These are phyloP conservation scores for Trissoscelio sp. DNA, from an alignment of 2,888 invertebrate genomes.

Conservation along the genomic window DNA sequence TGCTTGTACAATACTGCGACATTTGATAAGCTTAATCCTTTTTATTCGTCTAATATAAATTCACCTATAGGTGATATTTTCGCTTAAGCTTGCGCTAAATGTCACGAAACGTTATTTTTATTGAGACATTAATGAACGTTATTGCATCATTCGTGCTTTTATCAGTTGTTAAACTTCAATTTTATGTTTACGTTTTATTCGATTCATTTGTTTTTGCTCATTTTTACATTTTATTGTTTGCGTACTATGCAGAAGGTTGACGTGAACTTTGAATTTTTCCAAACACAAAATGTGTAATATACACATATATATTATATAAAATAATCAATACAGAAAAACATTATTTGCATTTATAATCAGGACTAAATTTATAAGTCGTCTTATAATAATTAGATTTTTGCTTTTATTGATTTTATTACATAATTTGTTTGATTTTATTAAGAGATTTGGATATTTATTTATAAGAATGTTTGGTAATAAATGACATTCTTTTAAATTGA, in stretches of 20 bases:
- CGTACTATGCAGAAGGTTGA: neutral
- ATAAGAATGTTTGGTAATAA: no score
- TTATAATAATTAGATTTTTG: neutral
- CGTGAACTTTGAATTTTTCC: neutral
- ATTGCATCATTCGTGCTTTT: slow-evolving; percentile 3
- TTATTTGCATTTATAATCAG: neutral
- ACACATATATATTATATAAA: no score
- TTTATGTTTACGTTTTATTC: slow-evolving; percentile 12
- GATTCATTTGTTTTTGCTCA: neutral
- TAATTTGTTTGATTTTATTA: neutral
- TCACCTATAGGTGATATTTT: slow-evolving; percentile 15
- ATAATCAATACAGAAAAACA: neutral
- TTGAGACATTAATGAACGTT: slow-evolving; percentile 27
- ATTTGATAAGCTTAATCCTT: slow-evolving; percentile 40
- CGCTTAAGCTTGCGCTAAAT: slow-evolving; percentile 14
- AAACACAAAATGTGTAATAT: no score
- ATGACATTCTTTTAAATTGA: no score
- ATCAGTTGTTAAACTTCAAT: slow-evolving; percentile 8
- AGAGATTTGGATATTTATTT: neutral
- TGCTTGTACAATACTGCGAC: slow-evolving; percentile 17
- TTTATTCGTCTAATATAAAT: slow-evolving; percentile 17
- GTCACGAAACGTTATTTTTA: slow-evolving; percentile 27
- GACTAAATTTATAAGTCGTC: neutral
- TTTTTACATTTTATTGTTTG: neutral
- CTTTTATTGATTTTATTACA: neutral